Evolutionary conservation across 2,888 invertebrate species (phyloP).

Genomic region (Acheta domesticus): DNA sequence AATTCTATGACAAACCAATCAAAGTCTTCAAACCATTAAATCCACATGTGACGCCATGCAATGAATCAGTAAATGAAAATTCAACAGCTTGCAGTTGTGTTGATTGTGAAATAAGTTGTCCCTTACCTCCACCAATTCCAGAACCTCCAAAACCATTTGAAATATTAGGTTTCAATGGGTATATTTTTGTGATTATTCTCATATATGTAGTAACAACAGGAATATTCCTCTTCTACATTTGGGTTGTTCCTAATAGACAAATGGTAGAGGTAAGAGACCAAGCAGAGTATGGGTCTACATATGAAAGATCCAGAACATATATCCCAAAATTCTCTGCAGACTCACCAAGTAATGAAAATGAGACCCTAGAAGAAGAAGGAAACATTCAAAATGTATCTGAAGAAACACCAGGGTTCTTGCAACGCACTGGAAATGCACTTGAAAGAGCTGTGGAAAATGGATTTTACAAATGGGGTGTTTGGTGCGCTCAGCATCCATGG

Average conservation of each 20-base stretch:
- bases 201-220: neutral
- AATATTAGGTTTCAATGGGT: neutral
- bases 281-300: neutral
- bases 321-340: neutral
- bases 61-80: constrained; percentile 60
- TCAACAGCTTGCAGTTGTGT: constrained; percentile 69
- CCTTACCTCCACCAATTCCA: constrained; percentile 42
- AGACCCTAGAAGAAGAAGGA: neutral
- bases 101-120: constrained; percentile 67
- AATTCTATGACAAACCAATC: constrained; percentile 50
- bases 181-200: neutral
- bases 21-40: constrained; percentile 55
- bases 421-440: neutral
- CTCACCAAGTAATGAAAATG: neutral
- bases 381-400: neutral
- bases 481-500: constrained; percentile 64
- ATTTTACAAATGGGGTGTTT: neutral
- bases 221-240: neutral
- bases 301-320: too few relatives aligned
- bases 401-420: too few relatives aligned
- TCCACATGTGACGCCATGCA: constrained; percentile 63
- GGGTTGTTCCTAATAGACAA: neutral
- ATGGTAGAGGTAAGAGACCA: neutral
- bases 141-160: neutral
- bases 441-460: neutral